Evolutionary conservation across 2,797 vertebrate species (phyloP).

Genomic region (Hydrocynus forskahlii): DNA sequence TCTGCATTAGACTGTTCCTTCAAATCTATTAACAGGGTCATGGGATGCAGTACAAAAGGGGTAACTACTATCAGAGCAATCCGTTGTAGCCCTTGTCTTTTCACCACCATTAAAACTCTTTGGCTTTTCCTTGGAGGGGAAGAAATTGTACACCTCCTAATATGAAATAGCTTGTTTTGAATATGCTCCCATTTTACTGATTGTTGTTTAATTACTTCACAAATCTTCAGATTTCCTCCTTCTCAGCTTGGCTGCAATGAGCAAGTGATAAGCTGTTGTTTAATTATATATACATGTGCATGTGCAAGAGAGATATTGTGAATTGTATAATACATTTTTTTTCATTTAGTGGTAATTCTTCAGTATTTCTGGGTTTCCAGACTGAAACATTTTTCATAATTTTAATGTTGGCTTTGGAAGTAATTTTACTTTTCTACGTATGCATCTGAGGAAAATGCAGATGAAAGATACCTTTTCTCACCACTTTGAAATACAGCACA

Average conservation of each 20-base stretch:
- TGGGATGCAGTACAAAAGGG: background rate
- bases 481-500: too few species aligned
- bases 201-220: background rate
- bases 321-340: too few species aligned
- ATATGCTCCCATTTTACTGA: background rate
- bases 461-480: too few species aligned
- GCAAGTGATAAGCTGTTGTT: background rate
- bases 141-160: background rate
- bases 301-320: too few species aligned
- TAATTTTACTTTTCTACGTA: background rate
- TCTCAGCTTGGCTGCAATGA: background rate
- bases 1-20: background rate
- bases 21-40: slow-evolving; percentile 1
- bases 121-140: background rate
- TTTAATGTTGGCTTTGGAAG: background rate
- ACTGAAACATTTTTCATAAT: background rate
- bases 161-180: background rate
- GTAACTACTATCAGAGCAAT: background rate
- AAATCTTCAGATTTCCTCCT: background rate
- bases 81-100: background rate
- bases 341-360: background rate
- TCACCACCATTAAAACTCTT: background rate
- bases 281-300: too few species aligned
- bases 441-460: too few species aligned
- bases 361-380: background rate